Evolutionary conservation across 1,140 invertebrate genomes (phyloP), one percentile per base, ranked within the genome.

Genomic region (Choristoneura fumiferana): DNA sequence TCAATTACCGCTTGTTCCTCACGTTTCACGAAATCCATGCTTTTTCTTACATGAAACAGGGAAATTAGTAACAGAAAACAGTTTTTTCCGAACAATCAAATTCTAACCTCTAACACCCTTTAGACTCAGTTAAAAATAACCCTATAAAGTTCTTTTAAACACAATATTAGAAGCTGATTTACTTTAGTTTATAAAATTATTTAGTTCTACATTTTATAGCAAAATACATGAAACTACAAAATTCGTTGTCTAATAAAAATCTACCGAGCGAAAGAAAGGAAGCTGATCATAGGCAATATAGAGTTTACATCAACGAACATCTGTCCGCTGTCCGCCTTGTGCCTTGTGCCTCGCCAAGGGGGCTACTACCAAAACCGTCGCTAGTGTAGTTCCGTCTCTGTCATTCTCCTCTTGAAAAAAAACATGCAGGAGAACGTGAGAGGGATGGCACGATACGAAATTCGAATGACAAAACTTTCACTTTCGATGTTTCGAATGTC

Each of bases 21-120:
- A 60, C 81, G 68, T 67, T 87, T 87, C 36, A 87, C 84, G 65
- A 78, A 85, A 81, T 87, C 82, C 84, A 87, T 87, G 34, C 33
- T 1, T 57, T 12, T 35, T 22, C 5, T n/a, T 10, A 35, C 17
- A 35, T 38, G 13, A 57, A 59, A 58, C 58, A 62, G 69, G 62
- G 10, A 66, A 60, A 69, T 66, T 53, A 49, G 54, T 29, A 34
- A 36, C 35, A 62, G 59, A 68, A 61, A 57, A 56, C 13, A 63
- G 52, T 59, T 65, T 59, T 68, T 71, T 69, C 60, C 57, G 64
- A 71, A 76, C 67, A 65, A 60, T 65, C 57, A 18, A n/a, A 52
- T 38, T 14, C 40, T 58, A 58, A 58, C 57, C 57, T 58, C 43
- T 29, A 29, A 55, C 10, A 2, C 15, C 8, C 9, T 9, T 55